phyloP scores from a whole-genome alignment of 2,888 invertebrate species.

The Drosophila pseudotalamancana region DNA sequence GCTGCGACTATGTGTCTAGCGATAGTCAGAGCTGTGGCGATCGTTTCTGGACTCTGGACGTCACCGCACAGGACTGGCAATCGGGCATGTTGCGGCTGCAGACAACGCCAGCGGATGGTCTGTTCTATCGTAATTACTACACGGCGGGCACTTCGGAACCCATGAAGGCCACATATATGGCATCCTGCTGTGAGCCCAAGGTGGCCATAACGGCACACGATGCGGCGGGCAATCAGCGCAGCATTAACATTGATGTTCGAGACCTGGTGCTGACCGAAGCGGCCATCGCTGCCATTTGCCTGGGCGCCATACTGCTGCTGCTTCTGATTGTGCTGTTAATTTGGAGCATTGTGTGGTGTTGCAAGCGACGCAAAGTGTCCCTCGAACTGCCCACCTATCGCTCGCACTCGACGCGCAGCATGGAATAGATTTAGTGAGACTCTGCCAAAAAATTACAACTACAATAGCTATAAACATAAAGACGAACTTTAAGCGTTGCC shows the following conservation, averaged over 20 bases:
- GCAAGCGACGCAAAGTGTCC: slow-evolving; percentile 85
- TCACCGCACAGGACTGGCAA: slow-evolving; percentile 88
- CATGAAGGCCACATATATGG: slow-evolving; percentile 88
- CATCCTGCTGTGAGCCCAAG: slow-evolving; percentile 90
- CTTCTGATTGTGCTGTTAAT: slow-evolving; percentile 87
- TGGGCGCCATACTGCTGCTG: slow-evolving; percentile 88
- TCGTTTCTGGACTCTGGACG: slow-evolving; percentile 89
- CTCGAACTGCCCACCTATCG: slow-evolving; percentile 87
- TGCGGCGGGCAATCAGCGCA: slow-evolving; percentile 88
- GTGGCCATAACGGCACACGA: slow-evolving; percentile 89
- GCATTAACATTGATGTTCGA: slow-evolving; percentile 87
- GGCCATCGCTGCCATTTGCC: slow-evolving; percentile 89
- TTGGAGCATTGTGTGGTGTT: slow-evolving; percentile 87
- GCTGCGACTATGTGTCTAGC: slow-evolving; percentile 85
- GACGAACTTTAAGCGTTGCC: slow-evolving; percentile 16
- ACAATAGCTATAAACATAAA: slow-evolving; percentile 16
- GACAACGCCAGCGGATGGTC: slow-evolving; percentile 86
- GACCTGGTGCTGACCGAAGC: slow-evolving; percentile 83
- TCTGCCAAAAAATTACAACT: slow-evolving; percentile 23
- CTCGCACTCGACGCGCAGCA: slow-evolving; percentile 82
- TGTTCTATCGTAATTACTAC: slow-evolving; percentile 87
- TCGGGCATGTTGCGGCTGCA: slow-evolving; percentile 88
- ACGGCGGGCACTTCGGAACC: slow-evolving; percentile 88
- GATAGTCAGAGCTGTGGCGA: slow-evolving; percentile 86
- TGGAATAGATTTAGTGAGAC: slow-evolving; percentile 62